Base-by-base conservation (phyloP, 1,140 invertebrate genomes). In the Aphelenchoides avenae region DNA sequence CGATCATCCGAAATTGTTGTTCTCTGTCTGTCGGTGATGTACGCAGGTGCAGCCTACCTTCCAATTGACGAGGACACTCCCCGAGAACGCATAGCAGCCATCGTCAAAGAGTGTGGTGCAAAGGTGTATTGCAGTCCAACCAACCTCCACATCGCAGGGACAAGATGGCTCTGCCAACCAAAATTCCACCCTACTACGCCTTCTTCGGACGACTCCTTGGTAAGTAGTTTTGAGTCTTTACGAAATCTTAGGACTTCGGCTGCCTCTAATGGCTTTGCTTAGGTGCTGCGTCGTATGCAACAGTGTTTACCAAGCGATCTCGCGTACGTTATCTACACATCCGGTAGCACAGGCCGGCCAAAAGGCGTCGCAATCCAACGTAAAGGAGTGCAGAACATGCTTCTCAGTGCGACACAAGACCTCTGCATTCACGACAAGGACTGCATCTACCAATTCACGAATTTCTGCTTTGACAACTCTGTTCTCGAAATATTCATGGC, bases 401-500 rank as follows among this genome's bases (percentile, higher is more conserved):
- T 62, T 27, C n/a, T 20, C 24, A 59, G 63, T 36, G 60, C 59
- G 4, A 42, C 7, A 2, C 15, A 39, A 5, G 41, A 44, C 29
- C 40, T 62, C n/a, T 20, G 30, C 26, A 39, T 63, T 7, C 5
- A 27, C 3, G 24, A 39, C 15, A 33, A 4, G 2, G 51, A 56
- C 1, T 37, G 31, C 33, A 22, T 62, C 27, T 63, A 44, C 33
- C 60, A 62, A 27, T 62, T 62, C 34, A 62, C 60, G 27, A 62
- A 62, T 30, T 58, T 59, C 34, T 50, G 58, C 36, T 62, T 64
- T 48, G 60, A 62, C 39, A 62, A 62, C 36, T 33, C 34, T 15
- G 60, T 62, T 1, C 31, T 62, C 2, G 60, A 62, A 27, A 53
- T 62, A 9, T 62, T 64, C 24, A 11, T 53, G 13, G 49, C 60